Evolutionary conservation across 2,888 invertebrate species (phyloP), one percentile per base, ranked within the genome.

Genomic region (Hoplodrina blanda): DNA sequence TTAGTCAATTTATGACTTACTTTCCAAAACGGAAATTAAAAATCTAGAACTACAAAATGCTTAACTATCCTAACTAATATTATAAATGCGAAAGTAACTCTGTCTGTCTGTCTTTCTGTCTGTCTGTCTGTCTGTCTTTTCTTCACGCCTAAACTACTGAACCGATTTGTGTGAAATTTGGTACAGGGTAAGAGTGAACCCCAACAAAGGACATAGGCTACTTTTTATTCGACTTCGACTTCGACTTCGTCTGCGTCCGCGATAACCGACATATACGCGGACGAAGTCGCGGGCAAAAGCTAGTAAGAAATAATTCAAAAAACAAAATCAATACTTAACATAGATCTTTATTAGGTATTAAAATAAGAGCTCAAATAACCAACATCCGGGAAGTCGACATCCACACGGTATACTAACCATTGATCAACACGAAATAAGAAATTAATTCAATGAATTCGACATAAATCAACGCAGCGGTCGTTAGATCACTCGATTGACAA

Each of bases 401-500:
- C 61, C 67, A 55, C 57, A 13, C 57, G 11, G 10, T 41, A 67
- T 25, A n/a, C 30, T 55, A 44, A n/a, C 33, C 20, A 60, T 44
- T 30, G 15, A 80, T 66, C 44, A 71, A 56, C 41, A 53, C 20
- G 4, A 62, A 69, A 63, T 65, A 64, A 56, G 44, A 60, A 74
- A 73, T 79, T 68, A 71, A 77, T 63, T 81, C 30, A 68, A 73
- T 82, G 72, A 78, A 82, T 62, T 75, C 13, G 7, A 76, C 64
- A 82, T 80, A 82, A 85, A 80, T 81, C 80, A 73, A 82, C 56
- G 25, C 49, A 75, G 75, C 53, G 57, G 68, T 59, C 68, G 62
- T 59, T 67, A 83, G 62, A 73, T 72, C 78, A 76, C 19, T 68
- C 65, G 57, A 81, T 79, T 86, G 83, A 83, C 85, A 83, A 73